Evolutionary conservation across 2,113 vertebrate species (phyloP).

Genomic region (Trogon melanurus): DNA sequence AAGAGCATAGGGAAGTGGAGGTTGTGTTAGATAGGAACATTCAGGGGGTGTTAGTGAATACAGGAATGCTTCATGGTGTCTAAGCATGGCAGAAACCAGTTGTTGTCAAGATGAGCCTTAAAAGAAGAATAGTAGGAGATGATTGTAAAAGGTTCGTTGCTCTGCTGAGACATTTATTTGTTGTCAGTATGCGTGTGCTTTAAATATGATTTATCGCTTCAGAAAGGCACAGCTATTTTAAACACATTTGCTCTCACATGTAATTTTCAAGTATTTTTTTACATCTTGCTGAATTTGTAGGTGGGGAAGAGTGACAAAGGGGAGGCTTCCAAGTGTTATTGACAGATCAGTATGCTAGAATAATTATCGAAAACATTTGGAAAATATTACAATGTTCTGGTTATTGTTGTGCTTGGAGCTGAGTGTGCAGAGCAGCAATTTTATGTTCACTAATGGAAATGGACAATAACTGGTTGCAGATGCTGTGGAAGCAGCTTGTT

Average conservation of each 20-base stretch:
- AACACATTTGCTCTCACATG: neutral
- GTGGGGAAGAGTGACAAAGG: neutral
- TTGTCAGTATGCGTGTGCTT: neutral
- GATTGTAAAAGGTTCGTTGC: neutral
- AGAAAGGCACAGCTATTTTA: neutral
- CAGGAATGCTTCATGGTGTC: fast-evolving
- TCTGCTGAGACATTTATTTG: neutral
- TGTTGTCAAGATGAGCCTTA: neutral
- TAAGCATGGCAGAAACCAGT: neutral
- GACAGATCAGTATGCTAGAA: neutral
- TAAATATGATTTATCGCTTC: neutral
- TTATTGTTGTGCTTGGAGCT: neutral
- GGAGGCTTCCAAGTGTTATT: neutral
- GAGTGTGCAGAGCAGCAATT: conserved; percentile 3
- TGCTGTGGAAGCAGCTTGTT: conserved; percentile 39
- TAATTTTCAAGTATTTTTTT: neutral
- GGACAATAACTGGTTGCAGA: conserved; percentile 33
- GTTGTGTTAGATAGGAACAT: neutral
- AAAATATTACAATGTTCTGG: neutral
- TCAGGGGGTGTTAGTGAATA: neutral
- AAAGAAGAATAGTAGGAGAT: neutral
- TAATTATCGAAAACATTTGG: neutral
- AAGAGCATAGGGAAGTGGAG: neutral
- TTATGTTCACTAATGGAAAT: conserved; percentile 3
- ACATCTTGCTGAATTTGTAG: neutral